These are phyloP conservation scores for Pocillopora damicornis DNA, from an alignment of 64 coral and sea anemone species.

Conservation along the genomic window DNA sequence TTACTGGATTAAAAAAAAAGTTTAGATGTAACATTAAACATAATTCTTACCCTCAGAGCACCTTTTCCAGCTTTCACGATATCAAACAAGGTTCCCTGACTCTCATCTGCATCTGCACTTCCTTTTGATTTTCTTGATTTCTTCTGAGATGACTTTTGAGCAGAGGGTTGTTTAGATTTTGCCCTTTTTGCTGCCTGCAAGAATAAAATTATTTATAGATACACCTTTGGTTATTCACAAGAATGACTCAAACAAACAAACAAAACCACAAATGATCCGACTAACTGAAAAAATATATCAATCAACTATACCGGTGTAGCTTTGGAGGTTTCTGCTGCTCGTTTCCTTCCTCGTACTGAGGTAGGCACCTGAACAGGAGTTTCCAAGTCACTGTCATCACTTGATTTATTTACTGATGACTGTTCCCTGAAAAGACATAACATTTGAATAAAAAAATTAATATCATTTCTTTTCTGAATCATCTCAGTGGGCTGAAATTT, in stretches of 20 bases:
- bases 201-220: no score
- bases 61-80: slow-evolving; percentile 86
- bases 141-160: slow-evolving; percentile 27
- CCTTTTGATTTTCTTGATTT: slow-evolving; percentile 53
- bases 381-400: slow-evolving; percentile 29
- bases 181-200: slow-evolving; percentile 49
- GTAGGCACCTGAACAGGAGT: background rate
- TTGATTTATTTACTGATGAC: slow-evolving; percentile 22
- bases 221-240: no score
- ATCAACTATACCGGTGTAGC: background rate
- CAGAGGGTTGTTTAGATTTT: slow-evolving; percentile 34
- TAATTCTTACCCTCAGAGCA: slow-evolving; percentile 63
- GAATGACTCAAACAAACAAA: background rate
- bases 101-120: slow-evolving; percentile 36
- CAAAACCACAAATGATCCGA: background rate
- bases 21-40: background rate
- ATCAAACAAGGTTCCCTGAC: slow-evolving; percentile 79
- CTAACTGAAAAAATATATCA: background rate
- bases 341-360: slow-evolving; percentile 7
- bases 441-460: background rate
- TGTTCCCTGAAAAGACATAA: background rate
- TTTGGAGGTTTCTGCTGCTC: slow-evolving; percentile 28
- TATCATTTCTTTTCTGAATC: background rate
- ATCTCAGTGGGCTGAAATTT: no score
- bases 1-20: background rate